Percentiles rank a stretch among this genome's conserved stretches.
Evolutionary conservation across 2,113 vertebrate genomes (phyloP).

Genomic region (Taurulus bubalis): DNA sequence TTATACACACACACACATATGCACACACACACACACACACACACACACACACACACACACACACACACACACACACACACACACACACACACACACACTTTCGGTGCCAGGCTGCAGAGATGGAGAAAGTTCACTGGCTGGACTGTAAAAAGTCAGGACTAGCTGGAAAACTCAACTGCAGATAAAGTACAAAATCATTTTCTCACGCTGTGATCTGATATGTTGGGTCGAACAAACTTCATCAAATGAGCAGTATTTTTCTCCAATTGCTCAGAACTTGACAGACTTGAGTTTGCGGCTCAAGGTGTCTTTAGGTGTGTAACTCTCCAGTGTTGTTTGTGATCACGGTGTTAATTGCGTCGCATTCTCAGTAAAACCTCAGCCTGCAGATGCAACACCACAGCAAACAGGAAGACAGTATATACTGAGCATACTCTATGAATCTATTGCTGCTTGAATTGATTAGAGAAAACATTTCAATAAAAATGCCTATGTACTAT

Average conservation of each 20-base stretch:
- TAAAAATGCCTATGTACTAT: not conserved
- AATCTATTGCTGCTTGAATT: not conserved
- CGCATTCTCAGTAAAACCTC: slow-evolving; percentile 70
- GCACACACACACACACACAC: no score
- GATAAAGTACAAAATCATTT: not conserved
- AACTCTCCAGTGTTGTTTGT: no score
- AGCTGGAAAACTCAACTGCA: not conserved
- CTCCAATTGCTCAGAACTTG: not conserved
- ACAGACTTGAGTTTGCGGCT: slow-evolving; percentile 1
- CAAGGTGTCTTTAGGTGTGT: not conserved
- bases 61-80: no score
- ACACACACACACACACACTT: slow-evolving; percentile 1
- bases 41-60: no score
- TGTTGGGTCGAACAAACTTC: not conserved
- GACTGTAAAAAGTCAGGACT: not conserved
- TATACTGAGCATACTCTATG: not conserved
- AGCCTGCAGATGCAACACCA: slow-evolving; percentile 38
- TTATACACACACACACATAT: not conserved
- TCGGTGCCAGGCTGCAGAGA: not conserved
- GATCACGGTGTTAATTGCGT: not conserved
- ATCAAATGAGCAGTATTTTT: not conserved
- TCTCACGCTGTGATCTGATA: not conserved
- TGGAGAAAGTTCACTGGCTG: not conserved
- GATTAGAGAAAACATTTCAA: not conserved
- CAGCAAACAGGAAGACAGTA: slow-evolving; percentile 73